phyloP scores from a whole-genome alignment of 35 echinoderm and acorn worm species.

The Strongylocentrotus purpuratus region DNA sequence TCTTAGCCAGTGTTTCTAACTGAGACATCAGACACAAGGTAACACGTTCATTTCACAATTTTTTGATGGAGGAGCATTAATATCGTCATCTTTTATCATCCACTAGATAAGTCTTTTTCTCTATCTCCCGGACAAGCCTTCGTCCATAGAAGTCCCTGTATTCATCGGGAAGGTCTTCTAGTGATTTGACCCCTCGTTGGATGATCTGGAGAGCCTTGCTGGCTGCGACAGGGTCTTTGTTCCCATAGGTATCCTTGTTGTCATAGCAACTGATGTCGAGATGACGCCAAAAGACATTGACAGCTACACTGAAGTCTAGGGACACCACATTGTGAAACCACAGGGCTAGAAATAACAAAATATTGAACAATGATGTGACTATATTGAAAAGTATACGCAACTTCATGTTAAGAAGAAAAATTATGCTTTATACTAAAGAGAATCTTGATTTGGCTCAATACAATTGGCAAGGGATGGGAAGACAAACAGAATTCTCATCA shows the following conservation, averaged over 20 bases:
- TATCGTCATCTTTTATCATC: not conserved
- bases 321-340: slow-evolving; percentile 98
- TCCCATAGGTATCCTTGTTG: slow-evolving; percentile 90
- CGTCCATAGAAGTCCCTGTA: slow-evolving; percentile 98
- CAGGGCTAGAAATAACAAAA: slow-evolving; percentile 67
- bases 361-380: not conserved
- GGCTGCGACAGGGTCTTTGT: slow-evolving; percentile 91
- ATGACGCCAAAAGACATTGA: slow-evolving; percentile 96
- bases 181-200: slow-evolving; percentile 75
- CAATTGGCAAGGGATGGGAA: too few species aligned
- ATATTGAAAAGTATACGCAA: too few species aligned
- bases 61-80: not conserved
- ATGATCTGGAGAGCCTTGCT: slow-evolving; percentile 85
- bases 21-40: not conserved
- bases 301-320: slow-evolving; percentile 88
- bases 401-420: too few species aligned
- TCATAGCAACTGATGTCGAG: slow-evolving; percentile 80
- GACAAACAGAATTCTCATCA: too few species aligned
- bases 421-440: too few species aligned
- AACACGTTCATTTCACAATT: not conserved
- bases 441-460: too few species aligned
- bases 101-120: slow-evolving; percentile 64
- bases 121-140: slow-evolving; percentile 87
- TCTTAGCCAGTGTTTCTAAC: not conserved
- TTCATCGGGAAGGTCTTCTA: slow-evolving; percentile 84